A percentile compares a stretch with the other conserved stretches of the same genome.
These are phyloP conservation scores for Percopsis transmontana DNA, from an alignment of 2,113 vertebrate species.

Conservation along the genomic window DNA sequence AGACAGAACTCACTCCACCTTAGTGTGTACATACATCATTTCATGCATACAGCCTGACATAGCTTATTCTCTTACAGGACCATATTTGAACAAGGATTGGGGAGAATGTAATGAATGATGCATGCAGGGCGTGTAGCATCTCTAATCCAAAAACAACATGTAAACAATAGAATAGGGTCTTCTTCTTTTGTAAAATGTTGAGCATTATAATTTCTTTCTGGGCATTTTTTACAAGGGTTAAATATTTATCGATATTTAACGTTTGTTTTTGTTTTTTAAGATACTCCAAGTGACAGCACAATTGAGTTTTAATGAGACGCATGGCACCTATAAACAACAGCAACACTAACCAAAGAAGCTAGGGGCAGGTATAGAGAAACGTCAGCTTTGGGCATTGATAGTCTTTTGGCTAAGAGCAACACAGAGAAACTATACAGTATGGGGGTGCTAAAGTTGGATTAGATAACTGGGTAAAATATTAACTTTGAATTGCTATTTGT, in stretches of 20 bases:
- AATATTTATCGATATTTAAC: neutral
- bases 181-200: too few relatives aligned
- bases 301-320: neutral
- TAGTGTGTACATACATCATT: constrained; percentile 55
- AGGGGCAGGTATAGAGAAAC: constrained; percentile 1
- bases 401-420: constrained; percentile 5
- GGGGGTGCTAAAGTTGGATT: neutral
- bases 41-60: constrained; percentile 46
- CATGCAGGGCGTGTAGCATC: constrained; percentile 42
- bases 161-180: constrained; percentile 20
- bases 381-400: neutral
- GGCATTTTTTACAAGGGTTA: neutral
- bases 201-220: neutral
- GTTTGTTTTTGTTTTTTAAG: too few relatives aligned
- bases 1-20: constrained; percentile 61
- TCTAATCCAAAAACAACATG: constrained; percentile 52
- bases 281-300: neutral
- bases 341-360: constrained; percentile 1
- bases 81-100: constrained; percentile 74
- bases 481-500: too few relatives aligned
- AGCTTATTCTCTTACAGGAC: constrained; percentile 53
- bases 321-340: constrained; percentile 23
- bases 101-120: constrained; percentile 60
- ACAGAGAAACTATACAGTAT: constrained; percentile 6
- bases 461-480: too few relatives aligned